Conservation (phyloP, 2,888 invertebrate species). For the Agriotes lineatus region DNA sequence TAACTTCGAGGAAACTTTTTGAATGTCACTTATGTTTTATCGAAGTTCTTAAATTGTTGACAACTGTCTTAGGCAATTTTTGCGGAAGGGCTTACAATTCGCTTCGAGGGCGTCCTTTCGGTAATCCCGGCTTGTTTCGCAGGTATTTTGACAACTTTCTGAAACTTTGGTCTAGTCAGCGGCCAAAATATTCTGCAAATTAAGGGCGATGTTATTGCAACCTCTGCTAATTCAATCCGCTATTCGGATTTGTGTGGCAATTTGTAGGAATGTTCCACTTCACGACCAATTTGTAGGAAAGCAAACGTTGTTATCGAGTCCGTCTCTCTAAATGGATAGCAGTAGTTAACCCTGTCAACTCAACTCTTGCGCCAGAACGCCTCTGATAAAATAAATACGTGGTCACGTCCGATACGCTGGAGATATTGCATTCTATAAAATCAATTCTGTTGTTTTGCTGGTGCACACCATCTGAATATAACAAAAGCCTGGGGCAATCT, state of each 20-base stretch:
- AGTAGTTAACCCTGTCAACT: constrained; percentile 58
- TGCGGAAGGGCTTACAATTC: not conserved
- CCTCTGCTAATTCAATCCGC: not conserved
- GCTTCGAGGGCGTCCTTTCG: not conserved
- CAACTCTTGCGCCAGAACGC: constrained; percentile 55
- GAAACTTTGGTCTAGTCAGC: not conserved
- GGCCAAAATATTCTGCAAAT: not conserved
- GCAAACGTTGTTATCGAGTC: constrained; percentile 57
- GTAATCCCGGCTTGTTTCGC: too few relatives aligned
- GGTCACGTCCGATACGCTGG: constrained; percentile 52
- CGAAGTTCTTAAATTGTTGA: constrained; percentile 8
- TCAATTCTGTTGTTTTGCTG: constrained; percentile 42
- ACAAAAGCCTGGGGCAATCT: constrained; percentile 32
- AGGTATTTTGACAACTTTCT: too few relatives aligned
- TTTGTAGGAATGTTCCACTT: constrained; percentile 47
- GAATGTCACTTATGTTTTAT: constrained; percentile 15
- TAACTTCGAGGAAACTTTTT: constrained; percentile 1
- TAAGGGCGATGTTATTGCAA: not conserved
- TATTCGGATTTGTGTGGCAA: constrained; percentile 41
- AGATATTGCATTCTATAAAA: constrained; percentile 46
- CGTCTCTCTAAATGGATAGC: constrained; percentile 55
- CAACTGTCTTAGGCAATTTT: constrained; percentile 5
- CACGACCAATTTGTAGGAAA: constrained; percentile 56
- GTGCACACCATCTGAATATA: constrained; percentile 41
- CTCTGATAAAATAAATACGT: constrained; percentile 54